Conservation (phyloP, 1,140 invertebrate species). For the Drosophila sucinea region DNA sequence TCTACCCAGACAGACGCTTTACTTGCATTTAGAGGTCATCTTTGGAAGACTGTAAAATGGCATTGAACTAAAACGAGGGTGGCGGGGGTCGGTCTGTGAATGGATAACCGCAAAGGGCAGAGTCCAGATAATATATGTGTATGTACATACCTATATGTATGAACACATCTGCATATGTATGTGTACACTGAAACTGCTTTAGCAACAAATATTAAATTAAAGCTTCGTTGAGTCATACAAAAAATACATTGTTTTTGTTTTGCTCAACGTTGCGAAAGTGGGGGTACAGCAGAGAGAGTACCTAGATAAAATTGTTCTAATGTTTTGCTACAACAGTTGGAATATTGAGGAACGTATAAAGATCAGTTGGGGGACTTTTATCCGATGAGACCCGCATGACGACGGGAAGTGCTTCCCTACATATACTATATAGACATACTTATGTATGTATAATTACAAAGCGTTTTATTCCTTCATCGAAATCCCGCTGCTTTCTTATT, state of each 20-base stretch:
- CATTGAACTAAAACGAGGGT: slow-evolving; percentile 62
- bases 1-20: slow-evolving; percentile 38
- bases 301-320: slow-evolving; percentile 33
- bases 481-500: not conserved
- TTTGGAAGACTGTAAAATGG: slow-evolving; percentile 46
- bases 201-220: slow-evolving; percentile 29
- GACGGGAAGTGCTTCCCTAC: not conserved
- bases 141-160: not conserved
- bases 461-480: not conserved
- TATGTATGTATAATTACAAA: not conserved
- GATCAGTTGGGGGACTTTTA: slow-evolving; percentile 16
- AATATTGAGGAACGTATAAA: not conserved
- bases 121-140: not conserved
- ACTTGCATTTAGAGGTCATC: slow-evolving; percentile 77
- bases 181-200: not conserved
- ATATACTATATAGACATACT: not conserved
- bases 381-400: slow-evolving; percentile 13
- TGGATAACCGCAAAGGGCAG: slow-evolving; percentile 26
- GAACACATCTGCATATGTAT: not conserved
- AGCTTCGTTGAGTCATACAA: slow-evolving; percentile 38
- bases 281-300: not conserved
- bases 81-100: not conserved
- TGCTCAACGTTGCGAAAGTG: not conserved
- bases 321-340: not conserved
- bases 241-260: slow-evolving; percentile 1